These are phyloP conservation scores for Megaustenia siamemsis DNA, from an alignment of 2,888 invertebrate genomes.

Conservation along the genomic window DNA sequence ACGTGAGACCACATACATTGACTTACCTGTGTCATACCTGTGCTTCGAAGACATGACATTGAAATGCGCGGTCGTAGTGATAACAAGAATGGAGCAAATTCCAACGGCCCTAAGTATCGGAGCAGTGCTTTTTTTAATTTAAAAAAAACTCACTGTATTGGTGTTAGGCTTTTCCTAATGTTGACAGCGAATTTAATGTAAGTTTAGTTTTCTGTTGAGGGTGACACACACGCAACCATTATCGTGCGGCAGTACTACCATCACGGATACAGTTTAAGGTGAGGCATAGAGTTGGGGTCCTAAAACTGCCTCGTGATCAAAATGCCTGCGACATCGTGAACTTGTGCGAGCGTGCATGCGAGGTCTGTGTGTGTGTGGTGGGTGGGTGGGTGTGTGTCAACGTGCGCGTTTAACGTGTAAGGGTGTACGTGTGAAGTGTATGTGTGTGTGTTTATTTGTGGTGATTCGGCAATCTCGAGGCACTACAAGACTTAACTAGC, in stretches of 20 bases:
- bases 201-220: too few species aligned
- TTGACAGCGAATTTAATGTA: too few species aligned
- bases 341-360: conserved; percentile 4
- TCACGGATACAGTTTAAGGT: conserved; percentile 24
- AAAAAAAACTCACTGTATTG: conserved; percentile 8
- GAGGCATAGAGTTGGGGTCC: conserved; percentile 8
- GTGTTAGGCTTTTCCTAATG: too few species aligned
- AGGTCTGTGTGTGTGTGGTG: not conserved
- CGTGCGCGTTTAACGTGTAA: too few species aligned
- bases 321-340: not conserved
- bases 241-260: too few species aligned
- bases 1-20: not conserved
- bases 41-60: conserved; percentile 11
- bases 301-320: not conserved
- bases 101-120: not conserved
- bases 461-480: not conserved
- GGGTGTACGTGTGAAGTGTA: too few species aligned
- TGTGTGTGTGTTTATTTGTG: conserved; percentile 2
- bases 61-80: conserved; percentile 12
- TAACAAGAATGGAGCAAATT: not conserved
- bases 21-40: conserved; percentile 12
- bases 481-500: not conserved
- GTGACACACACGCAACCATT: too few species aligned
- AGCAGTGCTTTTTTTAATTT: too few species aligned
- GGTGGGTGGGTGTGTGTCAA: not conserved